Evolutionary conservation across 2,888 invertebrate species (phyloP).

Genomic region (Steinernema scapterisci): DNA sequence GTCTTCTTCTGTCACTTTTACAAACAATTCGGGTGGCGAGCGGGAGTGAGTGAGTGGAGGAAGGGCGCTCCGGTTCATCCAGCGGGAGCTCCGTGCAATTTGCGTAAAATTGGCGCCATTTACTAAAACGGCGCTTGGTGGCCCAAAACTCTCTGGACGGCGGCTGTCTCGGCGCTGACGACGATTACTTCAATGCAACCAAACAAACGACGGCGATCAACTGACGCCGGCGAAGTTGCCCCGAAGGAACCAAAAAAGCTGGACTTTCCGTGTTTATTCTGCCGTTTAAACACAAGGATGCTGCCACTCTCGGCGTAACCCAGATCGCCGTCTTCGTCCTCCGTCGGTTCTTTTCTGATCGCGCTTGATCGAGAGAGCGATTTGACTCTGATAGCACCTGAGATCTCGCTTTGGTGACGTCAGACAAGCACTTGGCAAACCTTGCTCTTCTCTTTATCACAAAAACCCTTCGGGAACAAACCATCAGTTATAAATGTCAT

Average conservation of each 20-base stretch:
- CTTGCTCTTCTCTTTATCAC: too few species aligned
- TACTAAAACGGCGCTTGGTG: conserved; percentile 27
- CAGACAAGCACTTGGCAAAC: too few species aligned
- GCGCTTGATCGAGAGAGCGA: not conserved
- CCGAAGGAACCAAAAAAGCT: not conserved
- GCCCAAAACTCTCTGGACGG: conserved; percentile 14
- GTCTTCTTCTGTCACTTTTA: not conserved
- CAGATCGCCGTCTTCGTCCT: not conserved
- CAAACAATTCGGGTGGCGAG: not conserved
- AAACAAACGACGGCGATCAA: conserved; percentile 21
- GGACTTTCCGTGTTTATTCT: conserved; percentile 27
- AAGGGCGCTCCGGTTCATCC: conserved; percentile 7
- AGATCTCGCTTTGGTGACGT: too few species aligned
- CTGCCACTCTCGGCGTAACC: not conserved
- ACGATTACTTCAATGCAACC: conserved; percentile 20
- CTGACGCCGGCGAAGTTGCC: conserved; percentile 21
- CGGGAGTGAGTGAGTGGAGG: not conserved
- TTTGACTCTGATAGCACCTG: too few species aligned
- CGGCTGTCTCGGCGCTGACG: not conserved
- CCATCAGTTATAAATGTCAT: too few species aligned
- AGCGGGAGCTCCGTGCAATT: conserved; percentile 26
- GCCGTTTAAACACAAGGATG: conserved; percentile 12
- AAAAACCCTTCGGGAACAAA: too few species aligned
- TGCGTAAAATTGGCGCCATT: conserved; percentile 31
- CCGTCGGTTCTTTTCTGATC: not conserved